These are phyloP conservation scores for Hippocampus barbouri DNA, from an alignment of 2,113 vertebrate species.

Conservation along the genomic window DNA sequence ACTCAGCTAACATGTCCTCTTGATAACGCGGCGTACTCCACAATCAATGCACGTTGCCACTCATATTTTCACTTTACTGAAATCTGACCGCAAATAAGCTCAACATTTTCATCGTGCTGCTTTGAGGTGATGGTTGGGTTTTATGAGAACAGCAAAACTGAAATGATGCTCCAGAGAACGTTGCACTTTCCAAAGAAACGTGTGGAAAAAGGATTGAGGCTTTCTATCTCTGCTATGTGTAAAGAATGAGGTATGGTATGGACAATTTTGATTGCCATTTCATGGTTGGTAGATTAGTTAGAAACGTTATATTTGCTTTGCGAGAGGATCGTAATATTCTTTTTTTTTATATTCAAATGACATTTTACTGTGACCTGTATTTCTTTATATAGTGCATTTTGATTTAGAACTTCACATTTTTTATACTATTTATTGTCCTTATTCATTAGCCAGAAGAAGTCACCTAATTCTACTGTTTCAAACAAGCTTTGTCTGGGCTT, in stretches of 20 bases:
- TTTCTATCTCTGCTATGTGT: neutral
- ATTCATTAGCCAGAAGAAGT: too few species aligned
- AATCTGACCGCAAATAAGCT: slow-evolving; percentile 15
- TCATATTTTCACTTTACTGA: slow-evolving; percentile 33
- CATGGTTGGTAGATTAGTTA: neutral
- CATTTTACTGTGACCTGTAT: too few species aligned
- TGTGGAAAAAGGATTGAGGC: neutral
- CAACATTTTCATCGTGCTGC: slow-evolving; percentile 15
- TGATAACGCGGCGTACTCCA: slow-evolving; percentile 36
- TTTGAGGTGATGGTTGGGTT: slow-evolving; percentile 16
- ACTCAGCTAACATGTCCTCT: slow-evolving; percentile 50
- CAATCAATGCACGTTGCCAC: slow-evolving; percentile 38
- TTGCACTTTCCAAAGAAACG: neutral
- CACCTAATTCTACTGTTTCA: too few species aligned
- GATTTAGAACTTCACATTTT: too few species aligned
- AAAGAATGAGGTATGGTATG: neutral
- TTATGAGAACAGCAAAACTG: slow-evolving; percentile 13
- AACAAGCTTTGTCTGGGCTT: too few species aligned
- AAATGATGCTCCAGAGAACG: neutral
- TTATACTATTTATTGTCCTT: too few species aligned
- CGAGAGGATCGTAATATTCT: too few species aligned
- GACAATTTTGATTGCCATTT: neutral
- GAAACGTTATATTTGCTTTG: neutral
- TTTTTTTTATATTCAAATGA: too few species aligned
- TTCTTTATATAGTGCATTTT: too few species aligned